Evolutionary conservation across 2,797 vertebrate species (phyloP).

Genomic region (Enteromius argenteus): DNA sequence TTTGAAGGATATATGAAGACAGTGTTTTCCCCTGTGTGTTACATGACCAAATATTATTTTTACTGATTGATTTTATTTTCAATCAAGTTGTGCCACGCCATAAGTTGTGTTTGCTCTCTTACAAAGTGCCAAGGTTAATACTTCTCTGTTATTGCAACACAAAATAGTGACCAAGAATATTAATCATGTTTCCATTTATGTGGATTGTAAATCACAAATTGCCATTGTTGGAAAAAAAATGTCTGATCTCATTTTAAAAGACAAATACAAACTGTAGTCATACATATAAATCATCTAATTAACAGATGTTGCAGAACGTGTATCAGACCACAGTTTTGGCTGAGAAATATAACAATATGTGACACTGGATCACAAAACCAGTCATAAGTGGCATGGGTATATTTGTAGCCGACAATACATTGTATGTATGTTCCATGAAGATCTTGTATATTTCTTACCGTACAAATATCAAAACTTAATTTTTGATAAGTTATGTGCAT

Average conservation of each 20-base stretch:
- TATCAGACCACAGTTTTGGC: not conserved
- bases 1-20: not conserved
- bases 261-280: slow-evolving; percentile 8
- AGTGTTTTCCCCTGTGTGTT: not conserved
- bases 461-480: no score
- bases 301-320: not conserved
- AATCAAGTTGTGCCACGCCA: not conserved
- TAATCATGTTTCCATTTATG: not conserved
- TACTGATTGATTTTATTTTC: slow-evolving; percentile 20
- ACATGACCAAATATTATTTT: slow-evolving; percentile 7
- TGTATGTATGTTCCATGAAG: no score
- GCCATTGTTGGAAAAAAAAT: not conserved
- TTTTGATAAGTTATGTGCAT: no score
- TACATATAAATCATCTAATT: not conserved
- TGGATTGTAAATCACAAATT: not conserved
- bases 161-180: not conserved
- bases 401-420: no score
- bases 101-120: not conserved
- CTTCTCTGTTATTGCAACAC: slow-evolving; percentile 1
- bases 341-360: not conserved
- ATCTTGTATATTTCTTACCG: no score
- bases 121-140: slow-evolving; percentile 22
- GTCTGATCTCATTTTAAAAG: not conserved
- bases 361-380: no score
- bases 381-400: no score